Base-by-base conservation (phyloP, 2,113 vertebrate species). In the Colistium nudipinnis region DNA sequence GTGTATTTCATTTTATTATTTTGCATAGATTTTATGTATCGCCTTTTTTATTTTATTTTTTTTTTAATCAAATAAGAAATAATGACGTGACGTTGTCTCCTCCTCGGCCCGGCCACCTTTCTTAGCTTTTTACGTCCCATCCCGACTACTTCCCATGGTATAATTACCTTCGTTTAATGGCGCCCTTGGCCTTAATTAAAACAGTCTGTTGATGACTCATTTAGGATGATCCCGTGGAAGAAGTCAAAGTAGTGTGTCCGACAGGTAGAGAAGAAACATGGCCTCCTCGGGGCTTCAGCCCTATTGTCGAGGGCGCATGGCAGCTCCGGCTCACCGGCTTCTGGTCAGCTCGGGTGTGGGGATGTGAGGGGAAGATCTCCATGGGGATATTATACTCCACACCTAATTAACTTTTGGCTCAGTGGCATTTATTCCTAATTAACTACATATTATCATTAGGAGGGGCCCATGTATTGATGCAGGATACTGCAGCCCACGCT, bases 361-460 rank as follows among this genome's bases (percentile, higher is more conserved):
- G 74, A 72, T 73, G 59, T 80, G 53, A 73, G 66, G 65, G 70
- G n/a, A 84, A 27, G 52, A 74, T 73, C 62, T 83, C 66, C 67
- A 75, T 30, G 41, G 80, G 78, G 82, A 84, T 80, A 65, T 71
- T 84, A 56, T 75, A 60, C 72, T 81, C 60, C 57, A 78, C 73
- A 89, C 69, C 86, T 84, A 85, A 91, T 91, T 91, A 89, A 84
- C 70, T 83, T n/a, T 82, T 69, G 68, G 66, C 76, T 82, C 76
- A n/a, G 70, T 87, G 85, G 84, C 88, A 88, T 92, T 91, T 88
- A 88, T 89, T 89, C 62, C 81, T 86, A 87, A 89, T 91, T 86
- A 88, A 86, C 79, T 82, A 77, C 82, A 81, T 86, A 83, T 88
- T 88, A 89, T 80, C 73, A 79, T 88, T 83, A 85, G 86, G 65